These are phyloP conservation scores for Phenganax subtilis DNA, from an alignment of 92 coral and sea anemone genomes.

Conservation along the genomic window DNA sequence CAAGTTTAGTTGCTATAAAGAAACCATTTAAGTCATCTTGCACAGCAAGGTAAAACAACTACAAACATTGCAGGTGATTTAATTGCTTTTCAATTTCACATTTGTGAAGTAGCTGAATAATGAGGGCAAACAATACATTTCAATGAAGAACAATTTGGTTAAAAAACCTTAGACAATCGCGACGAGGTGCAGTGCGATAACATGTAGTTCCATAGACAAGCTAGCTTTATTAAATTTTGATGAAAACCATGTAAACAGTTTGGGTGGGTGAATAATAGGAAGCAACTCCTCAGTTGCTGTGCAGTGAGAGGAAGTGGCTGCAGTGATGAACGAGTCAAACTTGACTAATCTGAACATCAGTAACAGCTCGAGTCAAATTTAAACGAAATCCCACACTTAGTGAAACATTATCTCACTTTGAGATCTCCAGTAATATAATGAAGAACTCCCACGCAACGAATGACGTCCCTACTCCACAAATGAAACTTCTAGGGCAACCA, in stretches of 20 bases:
- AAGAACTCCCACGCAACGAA: too few species aligned
- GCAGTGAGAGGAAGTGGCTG: not conserved
- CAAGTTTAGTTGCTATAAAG: not conserved
- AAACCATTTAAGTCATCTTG: conserved; percentile 3
- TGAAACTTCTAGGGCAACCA: not conserved
- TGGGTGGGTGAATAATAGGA: not conserved
- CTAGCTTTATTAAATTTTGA: not conserved
- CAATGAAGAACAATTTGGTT: conserved; percentile 14
- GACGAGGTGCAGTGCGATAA: not conserved
- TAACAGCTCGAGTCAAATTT: too few species aligned
- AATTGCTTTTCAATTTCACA: not conserved
- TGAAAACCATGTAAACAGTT: conserved; percentile 16
- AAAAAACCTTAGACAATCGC: not conserved
- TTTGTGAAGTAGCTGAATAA: not conserved
- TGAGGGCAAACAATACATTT: not conserved
- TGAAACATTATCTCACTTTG: too few species aligned
- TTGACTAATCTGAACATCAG: too few species aligned
- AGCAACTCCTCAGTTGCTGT: not conserved
- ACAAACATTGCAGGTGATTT: not conserved
- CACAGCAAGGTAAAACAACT: not conserved
- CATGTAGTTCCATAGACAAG: not conserved
- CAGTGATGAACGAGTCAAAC: too few species aligned
- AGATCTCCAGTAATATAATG: too few species aligned
- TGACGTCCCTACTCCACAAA: too few species aligned
- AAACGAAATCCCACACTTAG: too few species aligned